Evolutionary conservation across 2,113 vertebrate species (phyloP), one percentile per base, ranked within the genome.

Genomic region (Sapayoa aenigma): DNA sequence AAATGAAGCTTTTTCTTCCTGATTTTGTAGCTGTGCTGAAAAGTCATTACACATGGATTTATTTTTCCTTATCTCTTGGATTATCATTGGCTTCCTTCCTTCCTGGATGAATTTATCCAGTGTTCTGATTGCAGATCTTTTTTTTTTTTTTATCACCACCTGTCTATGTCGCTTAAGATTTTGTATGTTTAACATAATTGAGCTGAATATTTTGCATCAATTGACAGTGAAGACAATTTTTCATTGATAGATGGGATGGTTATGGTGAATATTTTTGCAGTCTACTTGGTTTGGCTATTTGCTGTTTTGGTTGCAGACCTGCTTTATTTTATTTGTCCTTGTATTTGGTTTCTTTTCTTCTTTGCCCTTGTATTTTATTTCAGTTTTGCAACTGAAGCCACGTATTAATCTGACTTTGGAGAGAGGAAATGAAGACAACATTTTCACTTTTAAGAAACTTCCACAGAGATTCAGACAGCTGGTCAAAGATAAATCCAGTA

Each of bases 41-140:
- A 91, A 86, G 84, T 83, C 83, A 88, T 96, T 93, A 80, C 63
- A 55, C 33, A 14, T 79, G 78, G 89, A 74, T 95, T 94, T 93
- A 59, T 76, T 93, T 91, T 89, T 74, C 72, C 59, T 94, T 93
- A 90, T 94, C 87, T 91, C 79, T 67, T 84, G 79, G 84, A 79
- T 96, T 95, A 94, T 91, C 91, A 39, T 68, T 16, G 2, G 9
- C 77, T 93, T 90, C 12, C 74, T 95, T 95, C 87, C 76, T 77
- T 94, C 86, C 90, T 94, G 60, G 44, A 87, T 92, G 73, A 76
- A 84, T 95, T 94, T 92, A 94, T 92, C 77, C 53, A 72, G 49
- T 72, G 46, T 59, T 91, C 91, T 92, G 89, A 95, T 86, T 96
- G 62, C 86, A 89, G 84, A 20, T 93, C 41, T 17, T 39, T 52